Conservation (phyloP, 37 sponge, comb jelly and placozoan species). For the Haliclona indistincta region DNA sequence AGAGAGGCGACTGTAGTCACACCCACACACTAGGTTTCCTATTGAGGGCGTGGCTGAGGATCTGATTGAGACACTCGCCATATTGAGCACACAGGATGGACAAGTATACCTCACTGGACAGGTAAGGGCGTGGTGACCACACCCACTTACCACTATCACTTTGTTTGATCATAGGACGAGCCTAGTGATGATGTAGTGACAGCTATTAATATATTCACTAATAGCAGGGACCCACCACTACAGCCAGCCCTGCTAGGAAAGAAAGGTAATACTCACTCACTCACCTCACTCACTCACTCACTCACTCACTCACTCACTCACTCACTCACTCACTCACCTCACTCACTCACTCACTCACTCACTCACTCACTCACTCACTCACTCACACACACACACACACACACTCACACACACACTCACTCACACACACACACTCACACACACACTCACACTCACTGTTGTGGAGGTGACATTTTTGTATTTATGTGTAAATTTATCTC, state of each 20-base stretch:
- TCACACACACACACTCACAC: too few species aligned
- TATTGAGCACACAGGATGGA: neutral
- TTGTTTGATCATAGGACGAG: neutral
- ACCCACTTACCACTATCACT: neutral
- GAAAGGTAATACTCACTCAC: neutral
- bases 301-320: neutral
- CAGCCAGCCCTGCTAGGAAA: conserved; percentile 21
- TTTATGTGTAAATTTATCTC: too few species aligned
- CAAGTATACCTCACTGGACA: conserved; percentile 5
- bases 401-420: too few species aligned
- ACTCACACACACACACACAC: too few species aligned
- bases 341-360: too few species aligned
- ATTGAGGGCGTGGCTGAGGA: conserved; percentile 8
- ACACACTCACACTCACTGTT: too few species aligned
- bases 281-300: neutral
- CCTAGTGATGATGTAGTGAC: neutral
- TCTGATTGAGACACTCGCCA: conserved; percentile 1
- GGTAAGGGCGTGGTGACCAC: neutral
- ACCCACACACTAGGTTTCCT: neutral
- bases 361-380: too few species aligned
- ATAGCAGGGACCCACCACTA: neutral
- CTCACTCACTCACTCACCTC: neutral
- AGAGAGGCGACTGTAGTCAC: neutral
- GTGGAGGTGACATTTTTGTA: too few species aligned
- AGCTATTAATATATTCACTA: conserved; percentile 5